Percentiles rank a stretch among this genome's conserved stretches.
Evolutionary conservation across 2,888 invertebrate species (phyloP).

Genomic region (Pseudococcus jackbeardsleyi): DNA sequence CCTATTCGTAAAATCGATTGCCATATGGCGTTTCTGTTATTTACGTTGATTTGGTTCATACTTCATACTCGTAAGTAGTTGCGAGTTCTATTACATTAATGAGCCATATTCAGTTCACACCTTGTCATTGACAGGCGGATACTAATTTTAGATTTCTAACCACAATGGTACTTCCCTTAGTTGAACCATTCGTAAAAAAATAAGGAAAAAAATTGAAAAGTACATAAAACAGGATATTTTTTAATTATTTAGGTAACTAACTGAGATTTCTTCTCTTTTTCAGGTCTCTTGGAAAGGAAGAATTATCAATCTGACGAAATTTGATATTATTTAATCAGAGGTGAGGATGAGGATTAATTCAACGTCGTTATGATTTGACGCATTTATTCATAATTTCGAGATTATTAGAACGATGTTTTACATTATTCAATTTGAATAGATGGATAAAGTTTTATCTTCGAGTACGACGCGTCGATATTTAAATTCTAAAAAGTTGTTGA

Average conservation of each 20-base stretch:
- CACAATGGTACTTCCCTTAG: too few relatives aligned
- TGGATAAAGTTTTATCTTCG: background rate
- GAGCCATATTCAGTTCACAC: background rate
- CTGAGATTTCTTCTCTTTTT: background rate
- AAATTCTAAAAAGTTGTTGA: background rate
- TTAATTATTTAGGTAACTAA: background rate
- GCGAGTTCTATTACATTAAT: background rate
- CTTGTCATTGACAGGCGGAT: background rate
- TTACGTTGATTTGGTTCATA: background rate
- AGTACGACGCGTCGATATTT: background rate
- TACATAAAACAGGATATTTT: background rate
- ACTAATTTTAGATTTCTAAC: too few relatives aligned
- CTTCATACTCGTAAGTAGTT: background rate
- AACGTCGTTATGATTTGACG: background rate
- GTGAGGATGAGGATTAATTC: background rate
- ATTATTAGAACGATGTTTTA: too few relatives aligned
- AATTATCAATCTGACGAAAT: constrained; percentile 27
- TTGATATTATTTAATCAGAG: background rate
- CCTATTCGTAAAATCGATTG: background rate
- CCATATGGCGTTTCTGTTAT: background rate
- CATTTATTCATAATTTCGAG: background rate
- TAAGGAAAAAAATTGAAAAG: background rate
- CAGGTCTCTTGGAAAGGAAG: background rate
- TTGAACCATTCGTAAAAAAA: too few relatives aligned
- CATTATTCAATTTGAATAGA: background rate